A percentile compares a stretch with the other conserved stretches of the same genome.
Conservation (phyloP, 1,140 invertebrate genomes). For the Atopsyche davidsoni region DNA sequence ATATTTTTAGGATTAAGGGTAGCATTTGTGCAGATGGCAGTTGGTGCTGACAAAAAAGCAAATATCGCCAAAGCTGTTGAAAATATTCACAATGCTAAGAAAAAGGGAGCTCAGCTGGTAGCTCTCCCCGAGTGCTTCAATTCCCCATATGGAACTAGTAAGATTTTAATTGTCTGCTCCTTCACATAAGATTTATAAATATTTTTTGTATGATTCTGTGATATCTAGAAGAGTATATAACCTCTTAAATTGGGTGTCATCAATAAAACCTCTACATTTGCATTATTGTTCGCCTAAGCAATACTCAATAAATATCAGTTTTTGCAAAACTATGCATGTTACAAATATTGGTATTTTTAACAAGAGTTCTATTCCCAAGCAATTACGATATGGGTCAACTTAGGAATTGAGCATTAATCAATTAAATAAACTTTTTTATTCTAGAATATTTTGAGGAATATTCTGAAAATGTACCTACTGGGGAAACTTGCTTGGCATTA, state of each 20-base stretch:
- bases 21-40: constrained; percentile 74
- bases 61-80: constrained; percentile 69
- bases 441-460: constrained; percentile 76
- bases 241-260: no score
- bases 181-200: no score
- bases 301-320: no score
- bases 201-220: no score
- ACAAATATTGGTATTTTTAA: no score
- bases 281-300: no score
- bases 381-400: no score
- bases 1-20: constrained; percentile 39
- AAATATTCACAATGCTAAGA: constrained; percentile 68
- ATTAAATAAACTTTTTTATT: constrained; percentile 14
- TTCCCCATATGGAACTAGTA: constrained; percentile 84
- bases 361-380: no score
- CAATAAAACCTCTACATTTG: no score
- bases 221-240: no score
- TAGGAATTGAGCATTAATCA: not conserved
- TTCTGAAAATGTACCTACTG: constrained; percentile 75
- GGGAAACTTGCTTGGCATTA: constrained; percentile 64
- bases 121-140: constrained; percentile 91
- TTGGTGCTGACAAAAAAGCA: constrained; percentile 64
- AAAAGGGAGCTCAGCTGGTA: constrained; percentile 69
- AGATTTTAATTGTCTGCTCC: no score
- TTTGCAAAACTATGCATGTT: no score